Evolutionary conservation across 2,113 vertebrate species (phyloP).

Genomic region (Paramisgurnus dabryanus): DNA sequence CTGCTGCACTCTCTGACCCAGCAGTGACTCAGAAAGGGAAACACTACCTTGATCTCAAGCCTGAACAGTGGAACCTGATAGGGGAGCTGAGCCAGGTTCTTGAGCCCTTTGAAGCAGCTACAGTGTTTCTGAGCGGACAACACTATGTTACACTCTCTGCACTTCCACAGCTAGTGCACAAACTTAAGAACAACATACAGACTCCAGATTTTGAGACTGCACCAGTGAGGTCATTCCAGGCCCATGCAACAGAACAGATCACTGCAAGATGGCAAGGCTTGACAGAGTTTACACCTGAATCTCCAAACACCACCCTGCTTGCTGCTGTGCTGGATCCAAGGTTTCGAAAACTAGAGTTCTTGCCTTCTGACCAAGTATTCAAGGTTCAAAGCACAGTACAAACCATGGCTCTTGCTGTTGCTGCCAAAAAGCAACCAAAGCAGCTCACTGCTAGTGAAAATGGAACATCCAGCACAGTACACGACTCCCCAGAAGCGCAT

Average conservation of each 20-base stretch:
- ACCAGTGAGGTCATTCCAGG: slow-evolving; percentile 32
- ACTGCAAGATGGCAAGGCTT: slow-evolving; percentile 33
- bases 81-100: slow-evolving; percentile 26
- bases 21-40: slow-evolving; percentile 33
- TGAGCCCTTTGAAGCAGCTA: slow-evolving; percentile 32
- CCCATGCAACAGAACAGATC: slow-evolving; percentile 35
- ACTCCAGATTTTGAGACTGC: slow-evolving; percentile 34
- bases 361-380: slow-evolving; percentile 31
- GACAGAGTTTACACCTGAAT: slow-evolving; percentile 15
- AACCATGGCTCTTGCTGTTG: slow-evolving; percentile 28
- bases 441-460: slow-evolving; percentile 2
- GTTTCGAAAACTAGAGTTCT: slow-evolving; percentile 46
- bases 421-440: slow-evolving; percentile 23
- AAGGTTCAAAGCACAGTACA: slow-evolving; percentile 42
- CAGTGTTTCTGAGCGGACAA: slow-evolving; percentile 40
- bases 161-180: slow-evolving; percentile 43
- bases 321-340: slow-evolving; percentile 45
- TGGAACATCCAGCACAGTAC: slow-evolving; percentile 23
- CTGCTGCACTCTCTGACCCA: slow-evolving; percentile 35
- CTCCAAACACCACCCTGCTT: slow-evolving; percentile 38
- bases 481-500: neutral
- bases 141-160: slow-evolving; percentile 41
- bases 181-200: slow-evolving; percentile 31
- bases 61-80: slow-evolving; percentile 46
- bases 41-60: slow-evolving; percentile 42